Base-by-base conservation (phyloP, 2,797 vertebrate genomes). In the Coilia nasus region DNA sequence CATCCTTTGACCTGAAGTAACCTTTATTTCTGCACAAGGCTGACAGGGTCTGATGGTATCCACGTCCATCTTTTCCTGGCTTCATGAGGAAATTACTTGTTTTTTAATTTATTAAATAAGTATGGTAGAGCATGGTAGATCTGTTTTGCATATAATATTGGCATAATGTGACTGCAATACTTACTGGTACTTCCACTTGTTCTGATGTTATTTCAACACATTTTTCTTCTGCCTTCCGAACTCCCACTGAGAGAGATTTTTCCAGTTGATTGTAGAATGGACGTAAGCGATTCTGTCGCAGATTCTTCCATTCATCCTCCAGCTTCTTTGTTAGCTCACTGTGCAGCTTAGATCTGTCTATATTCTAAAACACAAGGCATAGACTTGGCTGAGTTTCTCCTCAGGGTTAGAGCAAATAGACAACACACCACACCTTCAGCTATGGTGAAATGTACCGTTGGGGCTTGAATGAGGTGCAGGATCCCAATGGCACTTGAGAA, bases 21-120 rank as follows among this genome's bases (percentile, higher is more conserved):
- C 84, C 84, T 47, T 85, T 54, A 64, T 85, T 85, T 46, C 28
- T 81, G 57, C 84, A 85, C 41, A 85, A 31, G 5, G 84, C 84
- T 31, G 56, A 46, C 35, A 85, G 84, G 23, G 78, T 81, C 44
- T 31, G 12, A 46, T 81, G 57, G 81, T 59, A 85, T 62, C 75
- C 75, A 56, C 75, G 75, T 6, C 35, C 56, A 21, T 47, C 56
- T 19, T 31, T 83, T 57, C 15, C 56, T 54, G 7, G 7, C 12
- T 54, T 54, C 50, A 54, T 3, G 50, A 9, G 50, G 50, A 54
- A 54, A 54, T 9, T 3, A 3, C 1, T 9, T 54, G 9, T 35
- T 17, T 57, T n/a, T n/a, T n/a, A n/a, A 19, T 35, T 21, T 44
- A 11, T 25, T 11, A 50, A 11, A 15, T 11, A 28, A 9, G 50